Percentiles rank a stretch among this genome's conserved stretches.
These are phyloP conservation scores for Rotaria macrura DNA, from an alignment of 2,888 invertebrate genomes.

Conservation along the genomic window DNA sequence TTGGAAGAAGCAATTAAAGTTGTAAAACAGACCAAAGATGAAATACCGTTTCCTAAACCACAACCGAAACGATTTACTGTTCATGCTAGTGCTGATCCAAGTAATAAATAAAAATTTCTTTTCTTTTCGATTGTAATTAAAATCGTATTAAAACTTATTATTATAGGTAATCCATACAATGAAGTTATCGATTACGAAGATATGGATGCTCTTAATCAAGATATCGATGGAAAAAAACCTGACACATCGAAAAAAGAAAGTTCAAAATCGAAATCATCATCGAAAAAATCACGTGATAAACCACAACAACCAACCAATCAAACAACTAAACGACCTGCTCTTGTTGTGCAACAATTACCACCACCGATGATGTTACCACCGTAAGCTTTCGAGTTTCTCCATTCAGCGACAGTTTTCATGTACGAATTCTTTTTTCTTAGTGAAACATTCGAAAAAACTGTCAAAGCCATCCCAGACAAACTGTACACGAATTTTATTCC, in stretches of 20 bases:
- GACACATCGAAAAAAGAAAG: not conserved
- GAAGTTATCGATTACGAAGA: slow-evolving; percentile 16
- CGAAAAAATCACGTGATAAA: not conserved
- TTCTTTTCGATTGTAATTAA: too few species aligned
- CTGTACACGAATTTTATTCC: not conserved
- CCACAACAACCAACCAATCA: not conserved
- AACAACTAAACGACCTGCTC: not conserved
- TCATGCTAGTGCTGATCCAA: slow-evolving; percentile 18
- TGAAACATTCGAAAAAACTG: slow-evolving; percentile 17
- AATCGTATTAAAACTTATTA: not conserved
- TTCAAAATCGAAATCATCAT: not conserved
- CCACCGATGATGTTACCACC: not conserved
- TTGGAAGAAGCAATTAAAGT: not conserved
- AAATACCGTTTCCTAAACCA: not conserved
- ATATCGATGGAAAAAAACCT: not conserved
- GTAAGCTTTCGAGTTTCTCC: not conserved
- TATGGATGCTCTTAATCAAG: not conserved
- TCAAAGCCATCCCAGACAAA: not conserved
- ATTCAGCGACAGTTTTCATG: too few species aligned
- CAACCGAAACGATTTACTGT: slow-evolving; percentile 10
- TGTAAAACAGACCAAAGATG: not conserved
- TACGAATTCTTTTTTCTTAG: not conserved
- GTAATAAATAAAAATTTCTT: not conserved
- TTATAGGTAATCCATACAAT: not conserved
- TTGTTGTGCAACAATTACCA: slow-evolving; percentile 14